Evolutionary conservation across 2,888 invertebrate species (phyloP), one percentile per base, ranked within the genome.

Genomic region (Caenorhabditis afra): DNA sequence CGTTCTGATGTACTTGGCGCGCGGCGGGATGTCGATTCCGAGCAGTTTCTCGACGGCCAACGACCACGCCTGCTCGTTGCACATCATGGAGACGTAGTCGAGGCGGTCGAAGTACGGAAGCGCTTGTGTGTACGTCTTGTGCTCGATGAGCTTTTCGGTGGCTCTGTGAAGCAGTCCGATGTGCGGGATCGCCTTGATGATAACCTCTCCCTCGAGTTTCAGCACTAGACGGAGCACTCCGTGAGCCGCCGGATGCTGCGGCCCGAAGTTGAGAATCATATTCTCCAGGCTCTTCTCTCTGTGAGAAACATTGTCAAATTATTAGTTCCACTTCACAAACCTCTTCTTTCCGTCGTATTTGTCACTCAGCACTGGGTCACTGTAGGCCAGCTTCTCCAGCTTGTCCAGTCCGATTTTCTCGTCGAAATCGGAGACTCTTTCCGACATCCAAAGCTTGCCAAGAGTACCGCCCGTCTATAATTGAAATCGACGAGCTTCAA

Each of bases 11-110:
- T 95, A 98, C 91, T 99, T 97, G 0, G 97, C 98, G 64, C 99
- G 92, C 0, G 95, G 81, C 0, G 90, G 90, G 55, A 90, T 86
- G 64, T 90, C 89, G 59, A 90, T 90, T 88, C 97, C 97, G 0
- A 99, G 92, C 1, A 99, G 92, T 89, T 97, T 98, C 91, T 99
- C 99, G 0, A 98, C 94, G 0, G 98, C 98, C 76, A 99, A 90
- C 0, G 96, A 95, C 91, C 94, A 99, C 90, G 95, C 95, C 90
- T 99, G 97, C 90, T 99, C 98, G 90, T 98, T 99, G 91, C 95
- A 96, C 98, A 99, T 98, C 97, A 98, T 98, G 0, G 97, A 97
- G 0, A 97, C 97, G 90, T 99, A 99, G 92, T 99, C 98, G 49
- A 90, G 85, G 20, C 89, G 94, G 92, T 99, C 98, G 90, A 99